Percentiles rank a stretch among this genome's conserved stretches.
Evolutionary conservation across 2,113 vertebrate species (phyloP).

Genomic region (Merops nubicus): DNA sequence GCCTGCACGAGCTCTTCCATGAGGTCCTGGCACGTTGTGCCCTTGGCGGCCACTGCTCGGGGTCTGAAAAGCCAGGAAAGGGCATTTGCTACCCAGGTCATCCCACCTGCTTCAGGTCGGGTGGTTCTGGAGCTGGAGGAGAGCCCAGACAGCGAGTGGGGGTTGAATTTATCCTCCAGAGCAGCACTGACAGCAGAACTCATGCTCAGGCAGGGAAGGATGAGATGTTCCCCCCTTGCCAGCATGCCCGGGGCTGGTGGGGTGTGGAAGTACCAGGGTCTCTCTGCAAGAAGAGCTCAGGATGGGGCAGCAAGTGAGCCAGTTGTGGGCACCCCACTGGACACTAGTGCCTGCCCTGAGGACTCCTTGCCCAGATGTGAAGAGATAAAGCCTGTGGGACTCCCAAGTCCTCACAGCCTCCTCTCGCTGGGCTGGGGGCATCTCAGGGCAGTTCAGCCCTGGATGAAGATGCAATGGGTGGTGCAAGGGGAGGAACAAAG

Average conservation of each 20-base stretch:
- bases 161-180: background rate
- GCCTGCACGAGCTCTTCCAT: rapidly evolving
- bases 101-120: background rate
- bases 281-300: background rate
- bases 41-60: background rate
- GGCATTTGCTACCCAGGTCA: background rate
- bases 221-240: rapidly evolving
- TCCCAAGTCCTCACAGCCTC: background rate
- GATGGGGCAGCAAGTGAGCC: rapidly evolving
- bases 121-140: rapidly evolving
- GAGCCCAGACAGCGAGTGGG: rapidly evolving
- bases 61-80: background rate
- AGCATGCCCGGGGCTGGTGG: background rate
- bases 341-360: rapidly evolving
- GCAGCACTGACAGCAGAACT: background rate
- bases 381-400: background rate
- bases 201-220: rapidly evolving
- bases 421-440: background rate
- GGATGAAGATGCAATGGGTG: background rate
- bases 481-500: too few relatives aligned
- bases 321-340: background rate
- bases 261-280: too few relatives aligned
- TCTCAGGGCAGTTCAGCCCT: background rate
- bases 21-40: rapidly evolving
- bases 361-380: background rate